A percentile compares a stretch with the other conserved stretches of the same genome.
Conservation (phyloP, 2,888 invertebrate genomes). For the Tanaodytes sp. region DNA sequence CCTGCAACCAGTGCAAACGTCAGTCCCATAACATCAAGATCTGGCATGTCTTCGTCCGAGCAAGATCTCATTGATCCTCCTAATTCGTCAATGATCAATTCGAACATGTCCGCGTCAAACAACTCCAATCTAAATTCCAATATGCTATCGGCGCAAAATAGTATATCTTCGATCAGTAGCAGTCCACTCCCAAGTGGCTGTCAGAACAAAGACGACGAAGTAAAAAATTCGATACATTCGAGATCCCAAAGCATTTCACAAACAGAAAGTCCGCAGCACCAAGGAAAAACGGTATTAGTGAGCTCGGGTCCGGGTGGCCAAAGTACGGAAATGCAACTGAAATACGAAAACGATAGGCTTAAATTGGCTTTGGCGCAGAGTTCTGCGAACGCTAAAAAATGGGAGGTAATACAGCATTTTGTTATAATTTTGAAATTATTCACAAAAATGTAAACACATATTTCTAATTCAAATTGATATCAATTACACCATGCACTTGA, state of each 20-base stretch:
- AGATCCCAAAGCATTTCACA: conserved; percentile 70
- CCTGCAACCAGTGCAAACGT: conserved; percentile 84
- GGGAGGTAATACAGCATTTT: conserved; percentile 81
- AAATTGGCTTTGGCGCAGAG: conserved; percentile 96
- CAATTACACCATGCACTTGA: not conserved
- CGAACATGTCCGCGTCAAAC: conserved; percentile 70
- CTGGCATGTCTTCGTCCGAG: conserved; percentile 74
- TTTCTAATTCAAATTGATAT: no score
- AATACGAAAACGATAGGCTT: conserved; percentile 96
- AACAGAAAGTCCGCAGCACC: conserved; percentile 80
- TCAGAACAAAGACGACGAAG: conserved; percentile 70
- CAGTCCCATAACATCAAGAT: conserved; percentile 85
- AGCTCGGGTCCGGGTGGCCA: conserved; percentile 67
- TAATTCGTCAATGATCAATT: conserved; percentile 74
- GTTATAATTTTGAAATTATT: no score
- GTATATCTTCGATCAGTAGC: conserved; percentile 70
- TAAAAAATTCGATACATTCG: conserved; percentile 70
- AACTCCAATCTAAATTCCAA: conserved; percentile 71
- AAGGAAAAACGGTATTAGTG: conserved; percentile 69
- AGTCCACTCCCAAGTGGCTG: conserved; percentile 69
- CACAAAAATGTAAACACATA: no score
- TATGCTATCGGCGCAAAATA: conserved; percentile 71
- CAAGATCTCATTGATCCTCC: conserved; percentile 75
- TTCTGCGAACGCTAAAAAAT: conserved; percentile 98
- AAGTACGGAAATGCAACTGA: conserved; percentile 86